Conservation (phyloP, 2,888 invertebrate genomes). For the Ectemnius lituratus region DNA sequence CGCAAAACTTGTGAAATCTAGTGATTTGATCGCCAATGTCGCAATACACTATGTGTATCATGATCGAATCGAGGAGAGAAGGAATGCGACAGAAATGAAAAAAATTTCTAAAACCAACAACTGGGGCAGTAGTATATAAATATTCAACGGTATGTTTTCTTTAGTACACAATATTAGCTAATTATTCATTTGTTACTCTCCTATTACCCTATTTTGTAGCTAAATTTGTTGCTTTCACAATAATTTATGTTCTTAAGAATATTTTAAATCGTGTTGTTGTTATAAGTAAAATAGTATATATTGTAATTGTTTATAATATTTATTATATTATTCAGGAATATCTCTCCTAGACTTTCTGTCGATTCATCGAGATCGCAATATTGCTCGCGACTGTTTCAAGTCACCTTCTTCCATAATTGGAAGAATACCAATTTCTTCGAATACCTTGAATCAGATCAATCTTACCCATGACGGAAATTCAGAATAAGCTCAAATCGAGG, state of each 20-base stretch:
- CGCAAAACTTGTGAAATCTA: background rate
- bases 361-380: slow-evolving; percentile 62
- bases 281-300: slow-evolving; percentile 73
- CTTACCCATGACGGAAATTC: background rate
- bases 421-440: slow-evolving; percentile 5
- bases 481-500: too few relatives aligned
- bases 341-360: slow-evolving; percentile 57
- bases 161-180: slow-evolving; percentile 71
- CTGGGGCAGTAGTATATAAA: slow-evolving; percentile 72
- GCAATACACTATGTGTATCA: too few relatives aligned
- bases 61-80: too few relatives aligned
- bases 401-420: too few relatives aligned
- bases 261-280: slow-evolving; percentile 68
- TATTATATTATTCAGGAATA: slow-evolving; percentile 65
- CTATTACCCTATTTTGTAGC: slow-evolving; percentile 76
- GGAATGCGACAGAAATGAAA: slow-evolving; percentile 11
- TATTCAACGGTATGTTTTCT: slow-evolving; percentile 70
- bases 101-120: slow-evolving; percentile 69
- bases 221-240: slow-evolving; percentile 71
- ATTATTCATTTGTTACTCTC: slow-evolving; percentile 76
- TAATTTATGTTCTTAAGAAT: slow-evolving; percentile 73
- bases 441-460: slow-evolving; percentile 26
- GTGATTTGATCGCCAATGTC: too few relatives aligned
- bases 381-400: slow-evolving; percentile 17
- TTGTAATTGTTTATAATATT: slow-evolving; percentile 70